phyloP scores from a whole-genome alignment of 1,140 invertebrate genomes.

The Platorchestia sp. region DNA sequence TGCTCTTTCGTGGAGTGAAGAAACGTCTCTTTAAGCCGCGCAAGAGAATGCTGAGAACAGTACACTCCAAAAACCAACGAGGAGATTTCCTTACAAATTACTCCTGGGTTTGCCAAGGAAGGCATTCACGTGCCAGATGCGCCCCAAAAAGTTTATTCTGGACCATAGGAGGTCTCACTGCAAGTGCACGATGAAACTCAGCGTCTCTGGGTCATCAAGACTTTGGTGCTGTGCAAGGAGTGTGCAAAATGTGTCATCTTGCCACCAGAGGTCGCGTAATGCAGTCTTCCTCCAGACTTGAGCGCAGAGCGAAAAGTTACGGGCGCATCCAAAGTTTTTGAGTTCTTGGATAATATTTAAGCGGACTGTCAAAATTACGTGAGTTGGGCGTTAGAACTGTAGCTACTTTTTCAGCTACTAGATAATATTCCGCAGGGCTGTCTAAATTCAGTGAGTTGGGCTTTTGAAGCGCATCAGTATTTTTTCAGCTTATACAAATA shows the following conservation, averaged over 20 bases:
- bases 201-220: not conserved
- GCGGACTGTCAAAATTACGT: no score
- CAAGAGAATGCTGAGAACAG: not conserved
- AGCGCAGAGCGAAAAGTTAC: not conserved
- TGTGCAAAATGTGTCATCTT: not conserved
- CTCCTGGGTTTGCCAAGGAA: not conserved
- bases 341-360: no score
- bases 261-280: not conserved
- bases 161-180: not conserved
- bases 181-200: not conserved
- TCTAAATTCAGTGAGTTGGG: no score
- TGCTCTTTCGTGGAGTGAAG: not conserved
- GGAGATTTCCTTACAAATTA: slow-evolving; percentile 1
- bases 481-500: not conserved
- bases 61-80: not conserved
- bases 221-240: not conserved
- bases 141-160: not conserved
- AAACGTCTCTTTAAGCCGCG: not conserved
- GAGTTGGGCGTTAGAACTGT: no score
- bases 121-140: not conserved
- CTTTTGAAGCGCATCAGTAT: not conserved
- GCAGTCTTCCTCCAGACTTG: not conserved
- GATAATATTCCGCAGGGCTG: no score
- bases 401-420: no score
- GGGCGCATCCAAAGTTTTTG: not conserved